phyloP scores from a whole-genome alignment of 2,797 vertebrate species.

The Mormyrops boulengeri region DNA sequence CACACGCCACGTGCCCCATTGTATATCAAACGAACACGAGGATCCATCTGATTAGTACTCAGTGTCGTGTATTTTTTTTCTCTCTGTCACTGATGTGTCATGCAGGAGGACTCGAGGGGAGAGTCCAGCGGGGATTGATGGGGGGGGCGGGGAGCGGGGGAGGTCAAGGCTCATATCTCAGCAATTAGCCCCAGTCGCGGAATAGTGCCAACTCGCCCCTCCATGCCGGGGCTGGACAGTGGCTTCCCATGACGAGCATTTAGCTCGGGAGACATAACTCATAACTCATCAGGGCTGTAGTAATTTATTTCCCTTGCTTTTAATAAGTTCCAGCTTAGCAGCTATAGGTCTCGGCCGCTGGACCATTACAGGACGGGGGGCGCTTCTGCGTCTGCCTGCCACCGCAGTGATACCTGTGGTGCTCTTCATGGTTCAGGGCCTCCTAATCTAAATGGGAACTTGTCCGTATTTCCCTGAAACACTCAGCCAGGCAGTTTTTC shows the following conservation, averaged over 20 bases:
- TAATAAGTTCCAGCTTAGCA: constrained; percentile 97
- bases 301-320: constrained; percentile 95
- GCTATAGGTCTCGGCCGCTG: constrained; percentile 79
- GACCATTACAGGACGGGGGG: constrained; percentile 77
- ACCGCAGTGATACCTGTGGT: constrained; percentile 87
- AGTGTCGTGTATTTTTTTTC: not conserved
- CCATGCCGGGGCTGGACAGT: constrained; percentile 35
- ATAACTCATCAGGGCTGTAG: constrained; percentile 76
- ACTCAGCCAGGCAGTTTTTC: constrained; percentile 46
- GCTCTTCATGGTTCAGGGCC: constrained; percentile 97
- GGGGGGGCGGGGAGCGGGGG: not conserved
- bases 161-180: constrained; percentile 43
- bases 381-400: constrained; percentile 68
- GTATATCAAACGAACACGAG: not conserved
- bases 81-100: not conserved
- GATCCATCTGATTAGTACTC: not conserved
- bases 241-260: constrained; percentile 69
- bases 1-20: not conserved
- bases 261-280: constrained; percentile 80
- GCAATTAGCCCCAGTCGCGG: constrained; percentile 66
- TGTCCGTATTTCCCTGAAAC: constrained; percentile 96
- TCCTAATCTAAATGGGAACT: constrained; percentile 98
- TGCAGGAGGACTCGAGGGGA: not conserved
- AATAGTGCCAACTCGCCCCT: constrained; percentile 18
- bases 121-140: not conserved